phyloP scores from a whole-genome alignment of 1,140 invertebrate species.

The Mercenaria mercenaria region DNA sequence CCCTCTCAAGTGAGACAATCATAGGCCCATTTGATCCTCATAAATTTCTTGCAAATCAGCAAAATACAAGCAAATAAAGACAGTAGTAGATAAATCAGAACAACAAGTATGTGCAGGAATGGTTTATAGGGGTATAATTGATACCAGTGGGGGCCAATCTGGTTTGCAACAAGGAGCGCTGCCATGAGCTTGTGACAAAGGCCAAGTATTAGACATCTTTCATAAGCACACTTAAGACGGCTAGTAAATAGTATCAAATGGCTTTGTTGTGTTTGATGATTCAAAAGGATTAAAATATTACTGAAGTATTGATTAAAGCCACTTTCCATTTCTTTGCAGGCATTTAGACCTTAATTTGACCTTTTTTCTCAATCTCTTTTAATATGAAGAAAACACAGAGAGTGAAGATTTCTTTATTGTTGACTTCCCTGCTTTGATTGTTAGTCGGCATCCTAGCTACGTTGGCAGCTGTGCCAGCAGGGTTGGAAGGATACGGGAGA shows the following conservation, averaged over 20 bases:
- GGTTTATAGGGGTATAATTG: no score
- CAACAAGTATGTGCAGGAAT: no score
- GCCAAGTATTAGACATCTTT: no score
- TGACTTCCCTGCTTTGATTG: background rate
- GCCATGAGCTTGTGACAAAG: no score
- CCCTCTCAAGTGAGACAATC: no score
- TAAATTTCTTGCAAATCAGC: no score
- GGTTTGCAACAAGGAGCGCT: no score
- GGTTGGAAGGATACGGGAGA: background rate
- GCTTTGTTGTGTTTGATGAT: conserved; percentile 2
- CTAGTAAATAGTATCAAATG: background rate
- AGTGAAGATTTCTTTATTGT: background rate
- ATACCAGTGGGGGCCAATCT: no score
- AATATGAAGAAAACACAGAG: background rate
- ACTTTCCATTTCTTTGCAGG: conserved; percentile 15
- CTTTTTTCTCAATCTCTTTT: background rate
- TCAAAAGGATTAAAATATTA: background rate
- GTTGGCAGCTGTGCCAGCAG: background rate
- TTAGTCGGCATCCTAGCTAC: background rate
- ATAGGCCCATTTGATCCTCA: no score
- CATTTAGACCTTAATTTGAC: background rate
- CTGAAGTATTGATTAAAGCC: background rate
- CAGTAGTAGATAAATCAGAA: no score
- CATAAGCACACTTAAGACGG: background rate
- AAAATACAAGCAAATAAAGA: no score